Conservation (phyloP, 2,797 vertebrate genomes). For the Aratinga solstitialis region DNA sequence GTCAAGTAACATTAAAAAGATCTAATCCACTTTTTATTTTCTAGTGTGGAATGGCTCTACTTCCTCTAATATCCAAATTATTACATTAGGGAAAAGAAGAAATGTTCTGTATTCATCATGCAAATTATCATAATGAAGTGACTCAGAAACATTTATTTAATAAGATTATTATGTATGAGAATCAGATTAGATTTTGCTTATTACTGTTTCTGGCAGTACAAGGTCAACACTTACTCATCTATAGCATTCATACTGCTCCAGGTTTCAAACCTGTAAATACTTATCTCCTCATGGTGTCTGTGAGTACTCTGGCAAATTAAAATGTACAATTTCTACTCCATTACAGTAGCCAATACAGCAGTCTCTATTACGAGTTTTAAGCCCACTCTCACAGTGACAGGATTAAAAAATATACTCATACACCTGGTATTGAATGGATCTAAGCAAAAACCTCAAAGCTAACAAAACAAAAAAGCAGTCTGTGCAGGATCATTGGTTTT, state of each 20-base stretch:
- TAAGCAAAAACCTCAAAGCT: not conserved
- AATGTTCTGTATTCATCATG: not conserved
- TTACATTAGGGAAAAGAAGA: not conserved
- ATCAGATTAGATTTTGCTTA: not conserved
- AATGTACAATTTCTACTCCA: not conserved
- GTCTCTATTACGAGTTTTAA: not conserved
- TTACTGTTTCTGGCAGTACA: not conserved
- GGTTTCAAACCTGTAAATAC: not conserved
- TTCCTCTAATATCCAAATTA: not conserved
- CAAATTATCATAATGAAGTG: not conserved
- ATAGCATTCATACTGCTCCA: not conserved
- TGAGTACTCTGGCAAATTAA: not conserved
- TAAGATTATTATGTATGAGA: conserved; percentile 4
- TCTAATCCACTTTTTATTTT: not conserved
- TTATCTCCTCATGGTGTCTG: not conserved
- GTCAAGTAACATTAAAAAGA: not conserved
- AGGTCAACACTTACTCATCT: not conserved
- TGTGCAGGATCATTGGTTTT: not conserved
- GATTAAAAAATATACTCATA: not conserved
- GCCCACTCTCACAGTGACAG: rapidly evolving
- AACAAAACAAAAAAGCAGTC: not conserved
- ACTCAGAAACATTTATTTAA: conserved; percentile 48
- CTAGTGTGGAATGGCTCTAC: not conserved
- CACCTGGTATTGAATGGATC: not conserved
- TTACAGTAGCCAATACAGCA: not conserved